Evolutionary conservation across 2,888 invertebrate genomes (phyloP), one percentile per base, ranked within the genome.

Genomic region (Heliconius hortense): DNA sequence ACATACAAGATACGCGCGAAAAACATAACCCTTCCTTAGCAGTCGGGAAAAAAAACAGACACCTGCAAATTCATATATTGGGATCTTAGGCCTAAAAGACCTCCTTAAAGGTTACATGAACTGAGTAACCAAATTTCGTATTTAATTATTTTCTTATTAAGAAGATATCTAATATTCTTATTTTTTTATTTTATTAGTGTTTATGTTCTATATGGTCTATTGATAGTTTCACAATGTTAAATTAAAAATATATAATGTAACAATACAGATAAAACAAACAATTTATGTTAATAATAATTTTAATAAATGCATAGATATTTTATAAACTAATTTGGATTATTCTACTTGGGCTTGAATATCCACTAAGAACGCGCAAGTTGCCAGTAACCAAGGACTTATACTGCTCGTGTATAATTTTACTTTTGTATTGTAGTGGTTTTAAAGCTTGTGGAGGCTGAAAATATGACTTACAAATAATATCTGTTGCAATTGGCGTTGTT

Each of bases 401-500:
- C 1, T 82, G 73, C 18, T 82, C 80, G 5, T 84, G 81, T 2
- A 67, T 2, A 0, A 79, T n/a, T 74, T 24, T 72, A 28, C 3
- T 80, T 80, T 2, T 79, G 74, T 15, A 86, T 83, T 1, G 74
- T 68, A 18, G 81, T 80, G 75, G 85, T 8, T 79, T 80, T 24
- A 77, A 79, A 56, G 82, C 77, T 63, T 76, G 69, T 56, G 85
- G 81, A 8, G 83, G 82, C 66, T 77, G 77, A 5, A 64, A 24
- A 35, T 72, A 76, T n/a, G 77, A 75, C 13, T 72, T 72, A 21
- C 82, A 81, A n/a, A 72, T 73, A 73, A 89, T 86, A 28, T 83
- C 82, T 1, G 80, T 74, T 68, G 84, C 84, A 11, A 86, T 82
- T 18, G 92, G 90, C 0, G 91, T 89, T 11, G 90, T 86, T 80